Conservation (phyloP, 1,140 invertebrate genomes). For the Leptinotarsa defecta region DNA sequence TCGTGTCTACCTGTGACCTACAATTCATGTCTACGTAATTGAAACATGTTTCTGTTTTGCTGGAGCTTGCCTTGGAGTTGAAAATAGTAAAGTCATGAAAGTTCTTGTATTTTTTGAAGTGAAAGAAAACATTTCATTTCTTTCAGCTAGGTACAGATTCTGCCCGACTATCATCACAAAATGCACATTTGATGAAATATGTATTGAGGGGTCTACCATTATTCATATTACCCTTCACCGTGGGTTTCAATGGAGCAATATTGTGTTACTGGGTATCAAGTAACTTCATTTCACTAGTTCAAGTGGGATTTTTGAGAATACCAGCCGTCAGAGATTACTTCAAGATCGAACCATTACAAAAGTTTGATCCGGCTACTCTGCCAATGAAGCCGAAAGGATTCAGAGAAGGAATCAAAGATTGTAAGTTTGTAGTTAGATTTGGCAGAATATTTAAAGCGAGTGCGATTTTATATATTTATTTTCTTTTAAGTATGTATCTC, state of each 20-base stretch:
- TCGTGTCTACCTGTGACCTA: too few species aligned
- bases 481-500: too few species aligned
- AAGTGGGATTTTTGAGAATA: constrained; percentile 80
- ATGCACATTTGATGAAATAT: constrained; percentile 74
- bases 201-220: constrained; percentile 77
- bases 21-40: too few species aligned
- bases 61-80: too few species aligned
- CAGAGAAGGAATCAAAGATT: constrained; percentile 77
- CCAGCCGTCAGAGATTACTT: constrained; percentile 75
- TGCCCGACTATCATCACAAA: constrained; percentile 65
- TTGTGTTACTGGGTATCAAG: constrained; percentile 88
- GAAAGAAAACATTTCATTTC: constrained; percentile 31
- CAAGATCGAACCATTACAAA: constrained; percentile 73
- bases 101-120: too few species aligned
- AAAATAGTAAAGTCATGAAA: too few species aligned
- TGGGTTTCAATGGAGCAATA: constrained; percentile 88
- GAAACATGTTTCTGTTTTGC: too few species aligned
- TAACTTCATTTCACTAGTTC: constrained; percentile 86
- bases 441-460: too few species aligned
- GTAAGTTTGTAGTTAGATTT: constrained; percentile 60
- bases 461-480: too few species aligned
- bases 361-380: constrained; percentile 62
- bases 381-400: constrained; percentile 77
- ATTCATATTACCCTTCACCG: constrained; percentile 81
- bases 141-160: constrained; percentile 77